Evolutionary conservation across 2,888 invertebrate species (phyloP).

Genomic region (Icerya purchasi): DNA sequence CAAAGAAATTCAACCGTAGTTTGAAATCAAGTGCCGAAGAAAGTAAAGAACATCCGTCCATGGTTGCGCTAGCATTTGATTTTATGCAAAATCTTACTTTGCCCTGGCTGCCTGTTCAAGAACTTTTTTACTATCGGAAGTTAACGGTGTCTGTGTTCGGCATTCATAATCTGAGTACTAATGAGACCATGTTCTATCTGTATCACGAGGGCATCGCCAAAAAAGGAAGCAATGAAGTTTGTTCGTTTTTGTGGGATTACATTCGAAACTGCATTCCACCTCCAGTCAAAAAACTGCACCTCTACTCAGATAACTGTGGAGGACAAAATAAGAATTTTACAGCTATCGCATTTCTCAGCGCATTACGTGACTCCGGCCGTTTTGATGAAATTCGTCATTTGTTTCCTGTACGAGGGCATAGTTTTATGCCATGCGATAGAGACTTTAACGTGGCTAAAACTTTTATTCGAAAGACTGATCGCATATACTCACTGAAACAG

Average conservation of each 20-base stretch:
- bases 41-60: slow-evolving; percentile 14
- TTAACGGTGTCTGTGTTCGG: slow-evolving; percentile 15
- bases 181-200: slow-evolving; percentile 17
- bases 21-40: slow-evolving; percentile 18
- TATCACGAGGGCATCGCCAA: slow-evolving; percentile 19
- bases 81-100: slow-evolving; percentile 20
- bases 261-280: slow-evolving; percentile 9
- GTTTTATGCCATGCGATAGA: slow-evolving; percentile 17
- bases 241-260: slow-evolving; percentile 13
- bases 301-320: slow-evolving; percentile 20
- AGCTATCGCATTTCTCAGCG: slow-evolving; percentile 11
- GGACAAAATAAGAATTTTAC: slow-evolving; percentile 20
- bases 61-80: slow-evolving; percentile 22
- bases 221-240: slow-evolving; percentile 16
- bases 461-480: no score
- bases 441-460: no score
- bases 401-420: slow-evolving; percentile 17
- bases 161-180: slow-evolving; percentile 18
- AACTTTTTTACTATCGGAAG: slow-evolving; percentile 17
- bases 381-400: slow-evolving; percentile 15
- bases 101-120: slow-evolving; percentile 20
- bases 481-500: no score
- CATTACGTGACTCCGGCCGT: slow-evolving; percentile 13
- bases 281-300: slow-evolving; percentile 15
- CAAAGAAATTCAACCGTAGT: slow-evolving; percentile 18